phyloP scores from a whole-genome alignment of 1,140 invertebrate genomes.

The Andricus grossulariae region DNA sequence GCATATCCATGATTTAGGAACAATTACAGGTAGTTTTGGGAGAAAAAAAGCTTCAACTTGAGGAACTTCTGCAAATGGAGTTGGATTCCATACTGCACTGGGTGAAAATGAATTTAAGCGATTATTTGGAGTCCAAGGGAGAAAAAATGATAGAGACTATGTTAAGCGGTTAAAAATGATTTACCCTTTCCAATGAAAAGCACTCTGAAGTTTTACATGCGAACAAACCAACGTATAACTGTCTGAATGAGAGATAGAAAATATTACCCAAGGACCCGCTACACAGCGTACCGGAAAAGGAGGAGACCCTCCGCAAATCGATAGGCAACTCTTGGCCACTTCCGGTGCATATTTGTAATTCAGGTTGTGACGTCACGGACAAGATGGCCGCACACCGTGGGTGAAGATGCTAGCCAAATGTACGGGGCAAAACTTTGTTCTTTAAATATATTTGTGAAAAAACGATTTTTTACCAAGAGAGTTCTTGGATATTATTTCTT shows the following conservation, averaged over 20 bases:
- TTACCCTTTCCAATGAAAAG: constrained; percentile 55
- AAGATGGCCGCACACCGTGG: no score
- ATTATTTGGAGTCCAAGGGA: not conserved
- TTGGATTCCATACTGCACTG: constrained; percentile 1
- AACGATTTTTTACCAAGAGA: no score
- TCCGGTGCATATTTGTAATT: no score
- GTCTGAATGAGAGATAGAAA: constrained; percentile 61
- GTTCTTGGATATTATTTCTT: no score
- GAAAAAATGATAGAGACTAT: not conserved
- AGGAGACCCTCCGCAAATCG: not conserved
- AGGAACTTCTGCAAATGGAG: not conserved
- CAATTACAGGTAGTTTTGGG: no score
- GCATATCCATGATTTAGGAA: no score
- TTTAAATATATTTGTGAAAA: no score
- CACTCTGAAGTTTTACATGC: constrained; percentile 45
- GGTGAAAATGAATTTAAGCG: not conserved
- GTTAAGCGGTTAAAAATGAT: constrained; percentile 29
- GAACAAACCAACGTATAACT: constrained; percentile 50
- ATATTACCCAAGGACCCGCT: constrained; percentile 56
- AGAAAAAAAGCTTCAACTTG: not conserved
- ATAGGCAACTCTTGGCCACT: no score
- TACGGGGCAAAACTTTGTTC: no score
- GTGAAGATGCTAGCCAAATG: no score
- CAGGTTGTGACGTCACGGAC: no score
- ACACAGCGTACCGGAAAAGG: constrained; percentile 14